Conservation (phyloP, 2,888 invertebrate genomes). For the Coelopa pilipes region DNA sequence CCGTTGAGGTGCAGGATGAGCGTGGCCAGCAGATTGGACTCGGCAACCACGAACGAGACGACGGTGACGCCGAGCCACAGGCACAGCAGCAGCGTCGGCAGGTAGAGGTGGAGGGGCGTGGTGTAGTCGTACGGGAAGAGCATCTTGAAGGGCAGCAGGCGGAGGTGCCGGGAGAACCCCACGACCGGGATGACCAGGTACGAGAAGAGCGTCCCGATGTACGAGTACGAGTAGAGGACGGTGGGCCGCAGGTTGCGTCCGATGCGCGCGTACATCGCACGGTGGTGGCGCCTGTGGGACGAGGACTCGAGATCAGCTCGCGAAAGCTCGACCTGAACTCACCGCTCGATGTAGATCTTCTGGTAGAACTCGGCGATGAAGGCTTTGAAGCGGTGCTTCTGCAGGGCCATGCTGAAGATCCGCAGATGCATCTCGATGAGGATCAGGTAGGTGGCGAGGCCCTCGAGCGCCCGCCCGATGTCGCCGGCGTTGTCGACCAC, state of each 20-base stretch:
- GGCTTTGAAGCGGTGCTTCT: slow-evolving; percentile 44
- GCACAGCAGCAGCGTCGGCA: slow-evolving; percentile 48
- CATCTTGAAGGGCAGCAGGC: slow-evolving; percentile 54
- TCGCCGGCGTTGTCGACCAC: slow-evolving; percentile 41
- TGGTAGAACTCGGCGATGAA: slow-evolving; percentile 54
- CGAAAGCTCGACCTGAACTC: slow-evolving; percentile 11
- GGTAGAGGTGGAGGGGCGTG: slow-evolving; percentile 45
- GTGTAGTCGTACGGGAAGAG: slow-evolving; percentile 53
- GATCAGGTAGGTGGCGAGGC: slow-evolving; percentile 42
- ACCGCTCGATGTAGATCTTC: slow-evolving; percentile 52
- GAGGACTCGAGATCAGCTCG: not conserved
- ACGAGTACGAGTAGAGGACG: slow-evolving; percentile 50
- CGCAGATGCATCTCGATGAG: slow-evolving; percentile 43
- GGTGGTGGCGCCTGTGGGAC: slow-evolving; percentile 42
- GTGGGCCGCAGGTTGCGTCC: slow-evolving; percentile 50
- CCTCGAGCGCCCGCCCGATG: slow-evolving; percentile 40
- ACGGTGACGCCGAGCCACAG: slow-evolving; percentile 53
- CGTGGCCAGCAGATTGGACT: slow-evolving; percentile 57
- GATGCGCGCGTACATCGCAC: slow-evolving; percentile 45
- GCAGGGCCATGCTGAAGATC: slow-evolving; percentile 42
- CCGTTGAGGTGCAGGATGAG: slow-evolving; percentile 59
- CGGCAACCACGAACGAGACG: slow-evolving; percentile 52
- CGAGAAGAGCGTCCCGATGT: slow-evolving; percentile 50
- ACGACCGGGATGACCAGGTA: slow-evolving; percentile 49
- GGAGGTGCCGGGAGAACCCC: slow-evolving; percentile 47